Evolutionary conservation across 2,113 vertebrate species (phyloP).

Genomic region (Rattus rattus): DNA sequence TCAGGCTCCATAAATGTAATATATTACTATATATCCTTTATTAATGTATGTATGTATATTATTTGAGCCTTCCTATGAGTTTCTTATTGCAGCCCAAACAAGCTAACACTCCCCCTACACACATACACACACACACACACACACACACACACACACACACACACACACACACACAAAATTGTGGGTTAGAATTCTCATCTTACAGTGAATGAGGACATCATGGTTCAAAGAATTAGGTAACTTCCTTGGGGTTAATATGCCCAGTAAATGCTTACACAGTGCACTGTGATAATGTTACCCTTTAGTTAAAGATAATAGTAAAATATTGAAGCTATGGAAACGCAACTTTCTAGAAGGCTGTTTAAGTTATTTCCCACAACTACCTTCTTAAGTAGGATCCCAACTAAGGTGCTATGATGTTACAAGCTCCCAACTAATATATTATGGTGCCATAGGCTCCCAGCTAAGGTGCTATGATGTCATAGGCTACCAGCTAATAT

Average conservation of each 20-base stretch:
- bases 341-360: not conserved
- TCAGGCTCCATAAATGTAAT: not conserved
- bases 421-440: not conserved
- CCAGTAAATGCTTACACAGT: not conserved
- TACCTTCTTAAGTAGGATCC: not conserved
- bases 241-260: not conserved
- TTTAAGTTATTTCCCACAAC: not conserved
- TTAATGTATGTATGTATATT: not conserved
- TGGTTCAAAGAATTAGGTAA: not conserved
- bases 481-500: not conserved
- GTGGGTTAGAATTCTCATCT: not conserved
- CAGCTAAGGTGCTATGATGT: not conserved
- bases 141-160: not conserved
- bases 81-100: not conserved
- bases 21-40: not conserved
- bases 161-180: not conserved
- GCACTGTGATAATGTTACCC: not conserved
- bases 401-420: not conserved
- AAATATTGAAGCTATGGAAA: constrained; percentile 3
- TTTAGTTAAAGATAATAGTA: not conserved
- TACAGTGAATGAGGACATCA: not conserved
- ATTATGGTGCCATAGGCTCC: not conserved
- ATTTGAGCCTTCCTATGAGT: not conserved
- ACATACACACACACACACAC: not conserved
- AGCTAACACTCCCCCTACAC: not conserved